Percentiles rank a stretch among this genome's conserved stretches.
Evolutionary conservation across 2,113 vertebrate species (phyloP).

Genomic region (Ardeotis arabs): DNA sequence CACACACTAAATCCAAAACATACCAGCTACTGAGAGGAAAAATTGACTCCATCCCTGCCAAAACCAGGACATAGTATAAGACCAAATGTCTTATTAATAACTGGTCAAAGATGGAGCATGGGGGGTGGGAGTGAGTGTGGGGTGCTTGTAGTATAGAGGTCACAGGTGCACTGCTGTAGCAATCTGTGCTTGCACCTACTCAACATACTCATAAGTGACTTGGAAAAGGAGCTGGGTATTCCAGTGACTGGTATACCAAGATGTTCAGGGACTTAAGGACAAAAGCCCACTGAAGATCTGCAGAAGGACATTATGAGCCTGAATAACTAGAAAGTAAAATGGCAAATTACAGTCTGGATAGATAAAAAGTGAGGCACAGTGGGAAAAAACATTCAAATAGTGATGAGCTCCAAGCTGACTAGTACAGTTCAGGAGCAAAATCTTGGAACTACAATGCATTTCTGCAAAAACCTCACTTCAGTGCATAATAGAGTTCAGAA

Average conservation of each 20-base stretch:
- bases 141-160: background rate
- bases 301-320: background rate
- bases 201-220: background rate
- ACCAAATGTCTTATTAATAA: background rate
- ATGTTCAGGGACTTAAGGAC: background rate
- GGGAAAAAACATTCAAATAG: background rate
- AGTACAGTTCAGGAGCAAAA: background rate
- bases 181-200: background rate
- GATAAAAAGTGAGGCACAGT: background rate
- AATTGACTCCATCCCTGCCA: no score
- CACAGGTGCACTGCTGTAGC: fast-evolving
- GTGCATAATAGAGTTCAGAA: background rate
- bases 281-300: background rate
- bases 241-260: background rate
- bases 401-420: background rate
- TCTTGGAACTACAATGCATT: background rate
- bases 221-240: background rate
- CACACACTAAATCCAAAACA: no score
- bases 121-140: background rate
- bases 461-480: background rate
- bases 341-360: background rate
- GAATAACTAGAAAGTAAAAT: background rate
- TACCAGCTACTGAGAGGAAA: no score
- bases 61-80: no score
- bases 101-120: background rate